phyloP scores from a whole-genome alignment of 2,888 invertebrate genomes.

The Sturmia bella region DNA sequence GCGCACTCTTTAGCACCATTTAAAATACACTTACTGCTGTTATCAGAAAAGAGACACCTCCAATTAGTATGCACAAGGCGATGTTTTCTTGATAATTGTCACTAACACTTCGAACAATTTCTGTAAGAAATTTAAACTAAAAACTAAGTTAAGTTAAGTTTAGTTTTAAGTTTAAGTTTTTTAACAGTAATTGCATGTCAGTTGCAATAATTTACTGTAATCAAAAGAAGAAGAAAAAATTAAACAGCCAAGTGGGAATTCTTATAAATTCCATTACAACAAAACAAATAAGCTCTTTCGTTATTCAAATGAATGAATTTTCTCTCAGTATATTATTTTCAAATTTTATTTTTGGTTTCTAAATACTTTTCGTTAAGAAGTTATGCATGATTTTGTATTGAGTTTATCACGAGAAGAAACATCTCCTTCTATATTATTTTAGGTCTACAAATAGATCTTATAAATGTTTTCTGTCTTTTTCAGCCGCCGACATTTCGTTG shows the following conservation, averaged over 20 bases:
- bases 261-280: background rate
- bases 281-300: no score
- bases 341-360: no score
- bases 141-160: constrained; percentile 17
- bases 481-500: no score
- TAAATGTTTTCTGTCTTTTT: no score
- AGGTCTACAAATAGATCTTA: no score
- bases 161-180: constrained; percentile 34
- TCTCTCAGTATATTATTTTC: no score
- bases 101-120: constrained; percentile 53
- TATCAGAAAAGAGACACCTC: constrained; percentile 42
- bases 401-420: no score
- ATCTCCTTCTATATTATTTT: no score
- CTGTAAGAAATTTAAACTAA: constrained; percentile 42
- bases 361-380: no score
- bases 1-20: constrained; percentile 39
- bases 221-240: background rate
- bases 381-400: no score
- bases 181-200: constrained; percentile 55
- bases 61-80: constrained; percentile 66
- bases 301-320: no score
- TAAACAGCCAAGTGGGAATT: constrained; percentile 8
- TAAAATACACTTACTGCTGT: constrained; percentile 49
- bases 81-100: constrained; percentile 64
- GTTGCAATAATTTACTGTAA: constrained; percentile 28